Conservation (phyloP, 2,888 invertebrate genomes). For the Pterostichus madidus region DNA sequence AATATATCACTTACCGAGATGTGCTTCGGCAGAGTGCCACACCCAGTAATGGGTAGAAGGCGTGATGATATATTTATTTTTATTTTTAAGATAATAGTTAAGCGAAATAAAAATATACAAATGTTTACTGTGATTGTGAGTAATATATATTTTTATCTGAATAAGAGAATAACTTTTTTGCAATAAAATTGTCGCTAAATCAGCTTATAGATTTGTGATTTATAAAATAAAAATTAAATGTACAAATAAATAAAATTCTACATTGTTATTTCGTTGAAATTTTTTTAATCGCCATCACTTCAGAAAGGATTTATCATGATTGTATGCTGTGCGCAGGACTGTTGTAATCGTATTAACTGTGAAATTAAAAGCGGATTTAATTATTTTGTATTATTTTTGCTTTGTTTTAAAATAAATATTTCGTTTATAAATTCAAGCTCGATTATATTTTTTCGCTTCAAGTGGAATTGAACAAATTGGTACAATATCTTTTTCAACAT, state of each 20-base stretch:
- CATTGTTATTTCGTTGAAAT: slow-evolving; percentile 50
- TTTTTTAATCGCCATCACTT: slow-evolving; percentile 36
- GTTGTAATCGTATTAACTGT: slow-evolving; percentile 56
- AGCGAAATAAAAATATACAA: too few species aligned
- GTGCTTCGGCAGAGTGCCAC: too few species aligned
- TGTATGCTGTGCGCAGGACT: slow-evolving; percentile 10
- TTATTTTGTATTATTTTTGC: slow-evolving; percentile 53
- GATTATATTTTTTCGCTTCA: slow-evolving; percentile 26
- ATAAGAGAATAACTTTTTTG: not conserved
- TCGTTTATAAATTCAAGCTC: slow-evolving; percentile 7
- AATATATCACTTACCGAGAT: too few species aligned
- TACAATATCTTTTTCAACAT: not conserved
- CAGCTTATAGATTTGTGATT: slow-evolving; percentile 46
- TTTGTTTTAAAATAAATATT: slow-evolving; percentile 51
- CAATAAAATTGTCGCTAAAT: slow-evolving; percentile 25
- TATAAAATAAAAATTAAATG: slow-evolving; percentile 48
- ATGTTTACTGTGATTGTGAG: too few species aligned
- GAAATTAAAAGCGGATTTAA: slow-evolving; percentile 59
- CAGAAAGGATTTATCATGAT: slow-evolving; percentile 33
- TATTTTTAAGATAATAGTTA: too few species aligned
- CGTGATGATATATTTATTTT: too few species aligned
- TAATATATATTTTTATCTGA: too few species aligned
- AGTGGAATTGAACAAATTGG: slow-evolving; percentile 28
- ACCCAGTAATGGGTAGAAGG: too few species aligned
- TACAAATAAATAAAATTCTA: slow-evolving; percentile 41